Percentiles rank a stretch among this genome's conserved stretches.
These are phyloP conservation scores for Gambusia yucatana DNA, from an alignment of 2,797 vertebrate genomes.

Conservation along the genomic window DNA sequence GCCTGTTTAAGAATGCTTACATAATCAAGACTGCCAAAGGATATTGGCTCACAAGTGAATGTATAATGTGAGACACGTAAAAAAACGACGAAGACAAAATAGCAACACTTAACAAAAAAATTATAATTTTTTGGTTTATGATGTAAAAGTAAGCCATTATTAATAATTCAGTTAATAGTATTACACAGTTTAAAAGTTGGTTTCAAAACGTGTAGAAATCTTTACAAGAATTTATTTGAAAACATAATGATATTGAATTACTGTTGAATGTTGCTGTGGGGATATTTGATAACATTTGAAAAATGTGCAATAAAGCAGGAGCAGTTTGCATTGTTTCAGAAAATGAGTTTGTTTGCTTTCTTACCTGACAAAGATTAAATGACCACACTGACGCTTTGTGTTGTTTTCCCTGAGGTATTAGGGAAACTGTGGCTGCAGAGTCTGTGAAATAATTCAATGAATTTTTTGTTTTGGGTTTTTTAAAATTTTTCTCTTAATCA, in stretches of 20 bases:
- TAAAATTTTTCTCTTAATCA: background rate
- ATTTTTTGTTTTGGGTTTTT: background rate
- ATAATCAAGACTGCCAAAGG: conserved; percentile 2
- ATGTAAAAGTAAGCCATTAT: background rate
- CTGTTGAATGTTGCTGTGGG: background rate
- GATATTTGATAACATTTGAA: background rate
- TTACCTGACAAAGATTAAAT: conserved; percentile 44
- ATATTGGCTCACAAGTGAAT: conserved; percentile 5
- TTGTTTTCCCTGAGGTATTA: conserved; percentile 21
- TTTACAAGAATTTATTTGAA: background rate
- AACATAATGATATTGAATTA: background rate
- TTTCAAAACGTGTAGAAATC: background rate
- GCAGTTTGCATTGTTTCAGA: background rate
- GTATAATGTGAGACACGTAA: background rate
- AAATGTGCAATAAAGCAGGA: background rate
- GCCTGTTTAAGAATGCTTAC: conserved; percentile 3
- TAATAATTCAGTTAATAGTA: background rate
- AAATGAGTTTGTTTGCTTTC: conserved; percentile 14
- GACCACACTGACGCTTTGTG: conserved; percentile 18
- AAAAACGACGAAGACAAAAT: background rate
- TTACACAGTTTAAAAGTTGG: background rate
- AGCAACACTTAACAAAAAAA: background rate
- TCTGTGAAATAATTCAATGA: conserved; percentile 16
- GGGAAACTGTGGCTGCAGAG: conserved; percentile 35
- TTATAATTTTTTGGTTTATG: background rate